These are phyloP conservation scores for Cheilosia pagana DNA, from an alignment of 2,888 invertebrate species.

Conservation along the genomic window DNA sequence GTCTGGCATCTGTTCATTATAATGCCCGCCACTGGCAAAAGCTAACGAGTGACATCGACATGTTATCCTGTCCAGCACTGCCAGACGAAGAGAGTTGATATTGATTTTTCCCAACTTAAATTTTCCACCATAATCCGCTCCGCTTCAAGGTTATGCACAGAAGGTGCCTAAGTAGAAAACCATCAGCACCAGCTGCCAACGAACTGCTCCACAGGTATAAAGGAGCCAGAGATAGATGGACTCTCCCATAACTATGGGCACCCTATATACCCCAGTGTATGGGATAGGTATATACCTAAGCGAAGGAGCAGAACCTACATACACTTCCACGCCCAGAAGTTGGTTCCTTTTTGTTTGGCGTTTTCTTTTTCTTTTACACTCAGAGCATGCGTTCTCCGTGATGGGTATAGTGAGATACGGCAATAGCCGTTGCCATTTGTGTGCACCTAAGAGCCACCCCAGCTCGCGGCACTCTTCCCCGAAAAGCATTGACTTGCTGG, in stretches of 20 bases:
- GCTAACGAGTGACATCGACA: slow-evolving; percentile 27
- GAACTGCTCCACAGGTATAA: slow-evolving; percentile 68
- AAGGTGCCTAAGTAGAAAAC: slow-evolving; percentile 10
- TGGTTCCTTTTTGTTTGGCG: slow-evolving; percentile 14
- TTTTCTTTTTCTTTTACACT: slow-evolving; percentile 61
- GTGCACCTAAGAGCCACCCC: slow-evolving; percentile 46
- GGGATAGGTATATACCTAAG: background rate
- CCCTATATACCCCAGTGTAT: slow-evolving; percentile 32
- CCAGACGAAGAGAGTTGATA: slow-evolving; percentile 27
- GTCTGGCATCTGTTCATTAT: slow-evolving; percentile 70
- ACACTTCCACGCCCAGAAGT: slow-evolving; percentile 74
- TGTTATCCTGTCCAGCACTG: slow-evolving; percentile 41
- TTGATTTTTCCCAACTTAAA: slow-evolving; percentile 71
- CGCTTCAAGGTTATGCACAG: slow-evolving; percentile 65
- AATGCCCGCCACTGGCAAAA: slow-evolving; percentile 14
- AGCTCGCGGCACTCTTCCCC: background rate
- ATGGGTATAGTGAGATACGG: slow-evolving; percentile 42
- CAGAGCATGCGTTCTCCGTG: slow-evolving; percentile 70
- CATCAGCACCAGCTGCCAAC: slow-evolving; percentile 49
- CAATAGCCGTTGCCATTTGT: slow-evolving; percentile 34
- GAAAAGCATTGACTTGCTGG: slow-evolving; percentile 61
- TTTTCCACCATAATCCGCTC: slow-evolving; percentile 64
- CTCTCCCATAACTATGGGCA: slow-evolving; percentile 56
- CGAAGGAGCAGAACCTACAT: slow-evolving; percentile 64
- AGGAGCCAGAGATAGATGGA: slow-evolving; percentile 68